These are phyloP conservation scores for Netelia fuscicornis DNA, from an alignment of 2,888 invertebrate species.

Conservation along the genomic window DNA sequence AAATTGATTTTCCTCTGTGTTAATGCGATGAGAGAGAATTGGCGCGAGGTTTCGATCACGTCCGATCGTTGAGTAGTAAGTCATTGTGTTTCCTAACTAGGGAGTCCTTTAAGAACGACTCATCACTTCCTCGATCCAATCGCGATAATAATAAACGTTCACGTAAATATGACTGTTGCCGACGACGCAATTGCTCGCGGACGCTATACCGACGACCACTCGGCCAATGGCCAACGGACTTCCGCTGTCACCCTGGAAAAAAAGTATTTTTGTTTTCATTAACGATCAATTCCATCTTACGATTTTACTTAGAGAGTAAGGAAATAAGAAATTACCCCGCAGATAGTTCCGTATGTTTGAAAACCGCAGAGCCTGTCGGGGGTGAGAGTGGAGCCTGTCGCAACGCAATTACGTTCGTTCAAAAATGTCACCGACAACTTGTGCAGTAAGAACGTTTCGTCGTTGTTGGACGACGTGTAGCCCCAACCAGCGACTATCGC, in stretches of 20 bases:
- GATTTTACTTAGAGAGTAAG: neutral
- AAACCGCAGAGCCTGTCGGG: neutral
- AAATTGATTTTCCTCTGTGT: too few species aligned
- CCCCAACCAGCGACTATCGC: conserved; percentile 19
- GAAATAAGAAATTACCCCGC: neutral
- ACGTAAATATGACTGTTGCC: conserved; percentile 67
- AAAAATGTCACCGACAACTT: conserved; percentile 3
- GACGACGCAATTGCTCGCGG: conserved; percentile 62
- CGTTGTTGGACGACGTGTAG: neutral
- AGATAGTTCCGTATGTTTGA: neutral
- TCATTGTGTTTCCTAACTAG: neutral
- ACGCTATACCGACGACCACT: conserved; percentile 66
- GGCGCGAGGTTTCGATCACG: too few species aligned
- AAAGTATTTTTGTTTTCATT: neutral
- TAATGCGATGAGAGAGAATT: too few species aligned
- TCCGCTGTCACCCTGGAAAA: conserved; percentile 71
- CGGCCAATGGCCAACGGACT: conserved; percentile 66
- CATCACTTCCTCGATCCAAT: conserved; percentile 60
- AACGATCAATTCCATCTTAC: neutral
- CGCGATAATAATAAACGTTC: conserved; percentile 53
- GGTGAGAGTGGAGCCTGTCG: neutral
- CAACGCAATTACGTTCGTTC: neutral
- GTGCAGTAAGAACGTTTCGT: neutral
- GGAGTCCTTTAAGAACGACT: neutral
- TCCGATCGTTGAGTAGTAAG: too few species aligned